These are phyloP conservation scores for Gymnodraco acuticeps DNA, from an alignment of 2,797 vertebrate genomes.

Conservation along the genomic window DNA sequence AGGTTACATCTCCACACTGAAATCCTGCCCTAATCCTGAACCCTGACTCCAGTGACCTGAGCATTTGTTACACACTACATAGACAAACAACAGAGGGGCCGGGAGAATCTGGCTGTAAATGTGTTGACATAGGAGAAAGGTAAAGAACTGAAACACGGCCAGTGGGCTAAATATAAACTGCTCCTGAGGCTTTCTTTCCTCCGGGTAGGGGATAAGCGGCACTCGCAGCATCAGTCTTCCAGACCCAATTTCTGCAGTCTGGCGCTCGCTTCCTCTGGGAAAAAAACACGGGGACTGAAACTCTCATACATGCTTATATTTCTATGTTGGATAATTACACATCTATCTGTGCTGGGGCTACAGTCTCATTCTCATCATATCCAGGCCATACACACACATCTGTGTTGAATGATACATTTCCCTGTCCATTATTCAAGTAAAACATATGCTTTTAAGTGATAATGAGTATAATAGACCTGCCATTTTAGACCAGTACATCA, in stretches of 20 bases:
- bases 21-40: constrained; percentile 52
- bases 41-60: constrained; percentile 56
- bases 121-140: constrained; percentile 71
- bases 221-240: constrained; percentile 79
- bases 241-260: constrained; percentile 83
- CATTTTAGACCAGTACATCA: constrained; percentile 48
- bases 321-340: constrained; percentile 74
- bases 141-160: constrained; percentile 71
- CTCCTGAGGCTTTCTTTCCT: constrained; percentile 73
- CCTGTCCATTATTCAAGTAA: constrained; percentile 57
- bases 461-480: constrained; percentile 57
- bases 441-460: constrained; percentile 66
- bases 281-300: constrained; percentile 51
- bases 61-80: constrained; percentile 38
- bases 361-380: constrained; percentile 34
- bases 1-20: constrained; percentile 45
- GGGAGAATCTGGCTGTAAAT: constrained; percentile 61
- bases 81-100: constrained; percentile 19
- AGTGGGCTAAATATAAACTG: constrained; percentile 82
- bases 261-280: constrained; percentile 65
- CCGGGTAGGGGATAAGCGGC: constrained; percentile 67
- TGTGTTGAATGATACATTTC: constrained; percentile 52
- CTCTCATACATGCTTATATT: constrained; percentile 53
- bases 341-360: constrained; percentile 46
- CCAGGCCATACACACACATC: constrained; percentile 56